Base-by-base conservation (phyloP, 2,888 invertebrate species). In the Dolomedes plantarius region DNA sequence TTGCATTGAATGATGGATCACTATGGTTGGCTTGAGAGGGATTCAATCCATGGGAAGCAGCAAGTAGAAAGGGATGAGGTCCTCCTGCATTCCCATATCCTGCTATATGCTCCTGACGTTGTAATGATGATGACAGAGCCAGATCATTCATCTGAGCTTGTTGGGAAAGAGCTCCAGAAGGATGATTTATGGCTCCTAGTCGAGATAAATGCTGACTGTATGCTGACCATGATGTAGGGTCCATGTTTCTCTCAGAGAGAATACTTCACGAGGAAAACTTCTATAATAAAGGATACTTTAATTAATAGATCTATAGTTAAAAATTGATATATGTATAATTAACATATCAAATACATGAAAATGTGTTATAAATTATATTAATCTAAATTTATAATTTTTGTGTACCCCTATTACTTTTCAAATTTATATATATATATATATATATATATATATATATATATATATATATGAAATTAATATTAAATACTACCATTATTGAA, bases 131-230 rank as follows among this genome's bases (percentile, higher is more conserved):
- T 39, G 88, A 86, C 23, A 88, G 71, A 23, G 88, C 79, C n/a
- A 89, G 81, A 62, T 89, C 89, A 86, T 89, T 89, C 73, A 89
- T 79, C 73, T 88, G 88, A 29, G 87, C 85, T 29, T 73, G 72
- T 46, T 88, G 89, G 9, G 87, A 29, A 7, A 88, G 71, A 71
- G 88, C 65, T 27, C 77, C 79, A 32, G 87, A 82, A 28, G 88
- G 74, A 64, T 88, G 86, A 80, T 87, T 88, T 27, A 87, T 88
- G 56, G 89, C 87, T 56, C 88, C 88, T 67, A 89, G 83, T 16
- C 89, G 85, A 9, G 89, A 88, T 75, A 89, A 89, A 73, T 89
- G 89, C 72, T 89, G 89, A 75, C 88, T 86, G 86, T 89, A 89
- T 28, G 89, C 88, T 69, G 89, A 88, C 89, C 89, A 89, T 56